Base-by-base conservation (phyloP, 2,888 invertebrate species). In the Rugalucina vietnamica region DNA sequence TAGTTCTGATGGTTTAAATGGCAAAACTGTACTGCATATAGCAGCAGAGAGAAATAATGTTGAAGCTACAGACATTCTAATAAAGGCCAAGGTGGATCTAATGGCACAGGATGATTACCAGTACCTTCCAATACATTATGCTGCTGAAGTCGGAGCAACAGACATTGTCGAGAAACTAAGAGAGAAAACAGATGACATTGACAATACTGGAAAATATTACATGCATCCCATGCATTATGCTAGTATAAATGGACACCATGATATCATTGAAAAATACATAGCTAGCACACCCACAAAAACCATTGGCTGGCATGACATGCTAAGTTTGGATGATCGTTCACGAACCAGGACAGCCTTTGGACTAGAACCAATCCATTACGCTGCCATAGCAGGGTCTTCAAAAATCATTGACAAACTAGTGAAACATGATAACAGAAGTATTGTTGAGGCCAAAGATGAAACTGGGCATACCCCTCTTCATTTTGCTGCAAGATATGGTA, bases 401-500 rank as follows among this genome's bases (percentile, higher is more conserved):
- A 65, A 34, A 34, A 65, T 65, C 34, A 27, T 65, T 65, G 34
- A 65, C 34, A 18, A 18, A 21, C 18, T 65, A 65, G 14, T 34
- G 34, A 65, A 34, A 12, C 12, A 4, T n/a, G 3, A 5, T 34
- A 24, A 10, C 34, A 21, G 24, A 18, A 3, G 1, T n/a, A 34
- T 65, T 29, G 18, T 34, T 29, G 4, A 32, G 8, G 18, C 65
- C 21, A 4, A 8, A 29, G 65, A 29, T 65, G 21, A 2, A 14
- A 65, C 32, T 34, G 34, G 21, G 21, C 65, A 65, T 18, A 27
- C 14, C 18, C 65, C 65, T 34, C 32, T 65, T 34, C 65, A 65
- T 34, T 34, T 24, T 65, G 65, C 65, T 65, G 65, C 65, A 2
- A 65, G 65, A 21, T 65, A 65, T 65, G 65, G 65, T 12, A 65